A percentile compares a stretch with the other conserved stretches of the same genome.
These are phyloP conservation scores for Scaptomyza tumidula DNA, from an alignment of 2,888 invertebrate genomes.

Conservation along the genomic window DNA sequence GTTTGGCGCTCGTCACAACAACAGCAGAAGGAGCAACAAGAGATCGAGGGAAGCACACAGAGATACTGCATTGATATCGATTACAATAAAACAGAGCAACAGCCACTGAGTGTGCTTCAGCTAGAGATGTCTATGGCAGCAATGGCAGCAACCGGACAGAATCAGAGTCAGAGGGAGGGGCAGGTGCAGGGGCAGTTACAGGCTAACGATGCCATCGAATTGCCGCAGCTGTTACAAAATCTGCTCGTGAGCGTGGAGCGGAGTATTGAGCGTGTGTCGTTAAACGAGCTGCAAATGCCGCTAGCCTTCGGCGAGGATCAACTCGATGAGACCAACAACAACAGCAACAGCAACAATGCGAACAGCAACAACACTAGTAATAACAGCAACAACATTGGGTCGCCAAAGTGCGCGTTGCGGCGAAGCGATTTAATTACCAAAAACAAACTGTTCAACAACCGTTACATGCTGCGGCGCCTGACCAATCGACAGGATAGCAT, in stretches of 20 bases:
- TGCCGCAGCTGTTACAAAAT: slow-evolving; percentile 88
- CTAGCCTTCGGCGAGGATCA: slow-evolving; percentile 85
- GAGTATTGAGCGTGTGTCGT: slow-evolving; percentile 88
- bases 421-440: slow-evolving; percentile 85
- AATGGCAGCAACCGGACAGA: slow-evolving; percentile 39
- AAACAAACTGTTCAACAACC: slow-evolving; percentile 84
- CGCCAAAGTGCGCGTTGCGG: slow-evolving; percentile 84
- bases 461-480: slow-evolving; percentile 83
- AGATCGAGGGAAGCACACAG: slow-evolving; percentile 64
- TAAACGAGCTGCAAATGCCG: slow-evolving; percentile 88
- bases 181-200: slow-evolving; percentile 67
- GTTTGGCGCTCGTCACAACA: slow-evolving; percentile 81
- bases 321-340: slow-evolving; percentile 61
- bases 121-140: slow-evolving; percentile 80
- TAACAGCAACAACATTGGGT: slow-evolving; percentile 77
- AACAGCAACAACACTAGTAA: slow-evolving; percentile 43
- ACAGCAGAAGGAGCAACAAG: slow-evolving; percentile 49
- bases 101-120: slow-evolving; percentile 82
- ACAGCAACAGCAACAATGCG: slow-evolving; percentile 31
- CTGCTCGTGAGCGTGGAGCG: slow-evolving; percentile 89
- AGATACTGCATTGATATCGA: slow-evolving; percentile 83
- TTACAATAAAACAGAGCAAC: slow-evolving; percentile 73
- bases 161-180: slow-evolving; percentile 50
- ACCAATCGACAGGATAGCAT: slow-evolving; percentile 84
- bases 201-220: slow-evolving; percentile 81